These are phyloP conservation scores for Gouania willdenowi DNA, from an alignment of 2,797 vertebrate genomes.

Conservation along the genomic window DNA sequence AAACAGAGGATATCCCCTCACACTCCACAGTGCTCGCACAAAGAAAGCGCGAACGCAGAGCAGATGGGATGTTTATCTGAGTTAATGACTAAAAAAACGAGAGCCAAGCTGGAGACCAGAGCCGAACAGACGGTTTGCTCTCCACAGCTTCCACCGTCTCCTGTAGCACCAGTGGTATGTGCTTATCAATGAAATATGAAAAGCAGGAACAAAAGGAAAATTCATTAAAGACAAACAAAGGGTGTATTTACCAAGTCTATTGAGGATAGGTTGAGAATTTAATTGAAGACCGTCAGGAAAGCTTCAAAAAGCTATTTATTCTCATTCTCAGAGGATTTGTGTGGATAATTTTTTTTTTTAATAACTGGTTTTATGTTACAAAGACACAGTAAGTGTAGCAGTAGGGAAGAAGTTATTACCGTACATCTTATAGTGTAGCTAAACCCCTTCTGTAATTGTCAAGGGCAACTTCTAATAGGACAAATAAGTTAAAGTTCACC, in stretches of 20 bases:
- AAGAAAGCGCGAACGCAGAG: conserved; percentile 42
- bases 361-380: conserved; percentile 7
- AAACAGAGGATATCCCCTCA: conserved; percentile 36
- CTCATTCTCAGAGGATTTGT: conserved; percentile 11
- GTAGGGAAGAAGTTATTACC: conserved; percentile 2
- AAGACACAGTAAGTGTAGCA: background rate
- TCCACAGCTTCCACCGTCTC: conserved; percentile 8
- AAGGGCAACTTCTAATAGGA: conserved; percentile 14
- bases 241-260: conserved; percentile 13
- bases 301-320: conserved; percentile 14
- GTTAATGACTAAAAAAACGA: conserved; percentile 67
- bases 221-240: conserved; percentile 27
- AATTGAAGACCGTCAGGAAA: conserved; percentile 22
- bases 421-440: background rate
- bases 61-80: conserved; percentile 67
- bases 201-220: conserved; percentile 11
- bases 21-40: conserved; percentile 28
- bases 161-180: conserved; percentile 18
- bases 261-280: conserved; percentile 15
- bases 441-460: background rate
- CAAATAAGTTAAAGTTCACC: background rate
- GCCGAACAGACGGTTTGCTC: conserved; percentile 51
- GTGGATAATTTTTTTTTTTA: conserved; percentile 4
- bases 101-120: conserved; percentile 47
- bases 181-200: conserved; percentile 51